Evolutionary conservation across 2,113 vertebrate species (phyloP).

Genomic region (Theristicus caerulescens): DNA sequence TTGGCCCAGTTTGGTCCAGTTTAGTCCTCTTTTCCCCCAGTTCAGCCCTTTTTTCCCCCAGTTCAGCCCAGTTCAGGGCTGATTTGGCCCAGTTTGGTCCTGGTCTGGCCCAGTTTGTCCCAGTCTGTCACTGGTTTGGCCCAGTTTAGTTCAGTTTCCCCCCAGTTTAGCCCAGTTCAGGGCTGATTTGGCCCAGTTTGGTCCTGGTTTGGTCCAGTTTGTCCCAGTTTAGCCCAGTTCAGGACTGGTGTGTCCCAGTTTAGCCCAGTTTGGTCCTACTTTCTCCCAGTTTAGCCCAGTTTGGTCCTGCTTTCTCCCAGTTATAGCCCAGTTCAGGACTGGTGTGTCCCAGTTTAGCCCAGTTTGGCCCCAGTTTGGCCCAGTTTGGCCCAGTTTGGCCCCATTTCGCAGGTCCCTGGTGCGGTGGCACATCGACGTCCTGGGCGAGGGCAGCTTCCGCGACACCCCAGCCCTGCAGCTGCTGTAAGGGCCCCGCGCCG

Average conservation of each 20-base stretch:
- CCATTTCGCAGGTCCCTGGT: conserved; percentile 59
- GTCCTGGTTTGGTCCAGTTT: neutral
- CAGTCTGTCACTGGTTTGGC: too few species aligned
- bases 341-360: neutral
- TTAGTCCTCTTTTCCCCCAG: too few species aligned
- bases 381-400: neutral
- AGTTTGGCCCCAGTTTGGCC: neutral
- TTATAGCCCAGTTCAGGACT: too few species aligned
- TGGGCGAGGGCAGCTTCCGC: conserved; percentile 66
- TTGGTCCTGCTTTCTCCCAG: neutral
- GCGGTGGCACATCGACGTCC: conserved; percentile 34
- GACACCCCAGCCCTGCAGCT: conserved; percentile 60
- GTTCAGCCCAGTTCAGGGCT: too few species aligned
- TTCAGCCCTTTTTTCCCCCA: too few species aligned
- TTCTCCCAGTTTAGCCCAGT: too few species aligned
- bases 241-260: neutral
- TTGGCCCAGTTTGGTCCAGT: too few species aligned
- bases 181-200: neutral
- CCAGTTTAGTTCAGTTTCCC: too few species aligned
- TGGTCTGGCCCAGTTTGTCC: too few species aligned
- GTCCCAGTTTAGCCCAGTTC: neutral
- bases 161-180: neutral
- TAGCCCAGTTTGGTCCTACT: neutral
- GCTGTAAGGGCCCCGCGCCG: conserved; percentile 24
- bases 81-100: too few species aligned